Evolutionary conservation across 2,888 invertebrate genomes (phyloP).

Genomic region (Muscina levida): DNA sequence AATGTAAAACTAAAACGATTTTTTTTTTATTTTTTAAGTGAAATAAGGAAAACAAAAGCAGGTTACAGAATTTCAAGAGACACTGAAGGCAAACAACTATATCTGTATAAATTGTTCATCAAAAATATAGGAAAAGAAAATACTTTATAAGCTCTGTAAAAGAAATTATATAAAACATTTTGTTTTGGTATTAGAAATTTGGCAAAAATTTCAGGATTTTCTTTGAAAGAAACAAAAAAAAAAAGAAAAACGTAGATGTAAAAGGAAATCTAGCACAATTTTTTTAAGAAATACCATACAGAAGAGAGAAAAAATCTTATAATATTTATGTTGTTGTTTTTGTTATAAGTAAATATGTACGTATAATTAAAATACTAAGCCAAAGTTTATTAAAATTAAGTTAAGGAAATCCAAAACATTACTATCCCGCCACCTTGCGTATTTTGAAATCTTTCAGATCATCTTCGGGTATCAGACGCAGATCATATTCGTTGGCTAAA

Average conservation of each 20-base stretch:
- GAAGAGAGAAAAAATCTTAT: conserved; percentile 33
- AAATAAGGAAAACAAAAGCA: conserved; percentile 14
- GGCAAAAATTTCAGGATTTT: conserved; percentile 7
- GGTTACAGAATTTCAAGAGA: conserved; percentile 16
- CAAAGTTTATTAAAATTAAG: conserved; percentile 46
- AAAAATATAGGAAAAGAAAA: conserved; percentile 49
- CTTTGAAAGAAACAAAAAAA: background rate
- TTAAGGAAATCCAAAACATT: conserved; percentile 13
- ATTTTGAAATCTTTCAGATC: conserved; percentile 82
- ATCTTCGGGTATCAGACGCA: conserved; percentile 81
- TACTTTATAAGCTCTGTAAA: conserved; percentile 46
- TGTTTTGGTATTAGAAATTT: conserved; percentile 55
- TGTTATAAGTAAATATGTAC: conserved; percentile 30
- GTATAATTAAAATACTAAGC: conserved; percentile 54
- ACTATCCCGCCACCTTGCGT: conserved; percentile 72
- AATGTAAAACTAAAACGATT: background rate
- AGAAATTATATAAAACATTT: too few species aligned
- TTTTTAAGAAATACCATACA: too few species aligned
- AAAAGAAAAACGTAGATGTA: too few species aligned
- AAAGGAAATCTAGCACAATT: too few species aligned
- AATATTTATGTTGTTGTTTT: conserved; percentile 27
- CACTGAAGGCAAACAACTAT: too few species aligned
- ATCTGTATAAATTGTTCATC: too few species aligned
- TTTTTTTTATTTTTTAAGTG: background rate
- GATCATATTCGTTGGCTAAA: conserved; percentile 89